phyloP scores from a whole-genome alignment of 2,797 vertebrate species.

The Darevskia nairensis region DNA sequence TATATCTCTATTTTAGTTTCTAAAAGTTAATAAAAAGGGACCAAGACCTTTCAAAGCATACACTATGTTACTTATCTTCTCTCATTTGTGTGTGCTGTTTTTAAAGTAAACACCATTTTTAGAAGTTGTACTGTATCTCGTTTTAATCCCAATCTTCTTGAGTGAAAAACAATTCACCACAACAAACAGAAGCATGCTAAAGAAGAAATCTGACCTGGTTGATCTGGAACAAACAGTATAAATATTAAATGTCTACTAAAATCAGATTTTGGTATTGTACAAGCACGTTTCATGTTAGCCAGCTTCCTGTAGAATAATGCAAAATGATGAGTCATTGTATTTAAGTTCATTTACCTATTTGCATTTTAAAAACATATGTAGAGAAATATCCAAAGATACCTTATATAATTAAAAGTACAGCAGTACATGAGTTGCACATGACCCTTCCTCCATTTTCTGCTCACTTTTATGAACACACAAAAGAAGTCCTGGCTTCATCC shows the following conservation, averaged over 20 bases:
- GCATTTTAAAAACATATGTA: background rate
- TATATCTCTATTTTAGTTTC: background rate
- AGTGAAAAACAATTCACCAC: background rate
- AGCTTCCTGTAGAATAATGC: constrained; percentile 45
- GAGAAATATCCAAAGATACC: background rate
- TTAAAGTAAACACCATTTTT: no score
- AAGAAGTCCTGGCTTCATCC: background rate
- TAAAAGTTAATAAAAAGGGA: background rate
- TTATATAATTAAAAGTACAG: background rate
- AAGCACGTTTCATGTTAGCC: constrained; percentile 37
- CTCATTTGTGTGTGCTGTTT: no score
- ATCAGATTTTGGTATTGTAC: constrained; percentile 57
- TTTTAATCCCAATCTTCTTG: no score
- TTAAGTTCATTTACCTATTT: background rate
- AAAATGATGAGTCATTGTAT: background rate
- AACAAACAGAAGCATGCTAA: constrained; percentile 25
- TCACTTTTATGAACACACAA: background rate
- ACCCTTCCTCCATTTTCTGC: background rate
- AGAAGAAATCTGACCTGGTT: background rate
- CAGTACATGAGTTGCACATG: background rate
- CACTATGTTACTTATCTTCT: background rate
- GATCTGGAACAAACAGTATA: constrained; percentile 53
- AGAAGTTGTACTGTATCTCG: background rate
- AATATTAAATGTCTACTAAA: constrained; percentile 52
- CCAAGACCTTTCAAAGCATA: background rate